A percentile compares a stretch with the other conserved stretches of the same genome.
Conservation (phyloP, 2,797 vertebrate genomes). For the Tadarida brasiliensis region DNA sequence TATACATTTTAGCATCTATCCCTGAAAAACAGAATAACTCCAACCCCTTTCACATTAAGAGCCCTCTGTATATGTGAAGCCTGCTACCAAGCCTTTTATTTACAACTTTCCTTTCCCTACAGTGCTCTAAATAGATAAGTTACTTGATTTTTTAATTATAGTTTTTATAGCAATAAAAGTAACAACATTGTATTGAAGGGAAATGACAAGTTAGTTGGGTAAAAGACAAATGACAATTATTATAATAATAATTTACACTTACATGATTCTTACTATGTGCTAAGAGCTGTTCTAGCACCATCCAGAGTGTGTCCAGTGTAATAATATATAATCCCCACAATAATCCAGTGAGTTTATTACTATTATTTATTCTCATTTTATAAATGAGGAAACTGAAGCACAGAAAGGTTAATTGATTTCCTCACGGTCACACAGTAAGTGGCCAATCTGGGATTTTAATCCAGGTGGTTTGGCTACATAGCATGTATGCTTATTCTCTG, state of each 20-base stretch:
- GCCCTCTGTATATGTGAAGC: not conserved
- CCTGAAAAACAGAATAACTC: conserved; percentile 14
- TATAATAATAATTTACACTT: not conserved
- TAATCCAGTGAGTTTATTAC: not conserved
- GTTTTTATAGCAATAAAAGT: conserved; percentile 10
- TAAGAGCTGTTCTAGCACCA: not conserved
- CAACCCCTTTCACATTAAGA: not conserved
- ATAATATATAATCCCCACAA: not conserved
- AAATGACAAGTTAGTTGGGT: not conserved
- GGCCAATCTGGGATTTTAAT: not conserved
- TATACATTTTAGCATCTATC: not conserved
- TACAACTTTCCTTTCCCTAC: not conserved
- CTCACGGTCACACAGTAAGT: not conserved
- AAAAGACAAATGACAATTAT: not conserved
- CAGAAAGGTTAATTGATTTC: not conserved
- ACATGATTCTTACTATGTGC: not conserved
- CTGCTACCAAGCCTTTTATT: not conserved
- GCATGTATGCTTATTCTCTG: not conserved
- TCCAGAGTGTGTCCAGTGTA: not conserved
- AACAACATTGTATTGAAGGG: not conserved
- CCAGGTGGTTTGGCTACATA: not conserved
- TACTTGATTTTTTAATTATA: not conserved
- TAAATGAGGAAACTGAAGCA: not conserved
- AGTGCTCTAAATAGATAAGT: not conserved
- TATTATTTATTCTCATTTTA: not conserved